phyloP scores from a whole-genome alignment of 2,113 vertebrate genomes.

The Trogon melanurus region DNA sequence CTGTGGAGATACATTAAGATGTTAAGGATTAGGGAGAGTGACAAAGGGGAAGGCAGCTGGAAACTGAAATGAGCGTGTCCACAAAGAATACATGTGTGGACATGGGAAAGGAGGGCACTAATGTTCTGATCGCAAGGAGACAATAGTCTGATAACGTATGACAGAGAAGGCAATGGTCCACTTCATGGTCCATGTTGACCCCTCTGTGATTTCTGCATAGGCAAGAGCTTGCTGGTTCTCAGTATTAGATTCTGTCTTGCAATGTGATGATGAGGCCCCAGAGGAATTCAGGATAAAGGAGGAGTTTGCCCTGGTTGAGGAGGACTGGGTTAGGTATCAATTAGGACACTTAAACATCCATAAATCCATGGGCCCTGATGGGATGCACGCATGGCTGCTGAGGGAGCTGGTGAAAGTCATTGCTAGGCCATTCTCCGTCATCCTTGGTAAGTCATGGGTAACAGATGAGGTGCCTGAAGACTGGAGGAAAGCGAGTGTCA shows the following conservation, averaged over 20 bases:
- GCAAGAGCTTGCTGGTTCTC: not conserved
- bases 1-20: not conserved
- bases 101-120: not conserved
- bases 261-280: too few species aligned
- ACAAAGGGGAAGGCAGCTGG: not conserved
- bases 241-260: not conserved
- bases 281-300: too few species aligned
- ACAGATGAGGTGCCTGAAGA: too few species aligned
- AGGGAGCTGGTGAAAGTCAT: too few species aligned
- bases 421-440: too few species aligned
- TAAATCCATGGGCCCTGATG: too few species aligned
- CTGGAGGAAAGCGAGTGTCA: too few species aligned
- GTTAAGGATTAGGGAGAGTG: not conserved
- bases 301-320: too few species aligned
- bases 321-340: too few species aligned
- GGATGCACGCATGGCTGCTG: too few species aligned
- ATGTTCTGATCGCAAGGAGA: not conserved
- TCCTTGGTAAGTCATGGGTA: too few species aligned
- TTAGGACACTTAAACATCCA: too few species aligned
- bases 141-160: fast-evolving
- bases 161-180: not conserved
- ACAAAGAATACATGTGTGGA: not conserved
- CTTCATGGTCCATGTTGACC: not conserved
- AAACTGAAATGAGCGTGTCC: not conserved
- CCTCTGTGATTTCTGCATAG: not conserved